Evolutionary conservation across 2,113 vertebrate genomes (phyloP).

Genomic region (Rutilus rutilus): DNA sequence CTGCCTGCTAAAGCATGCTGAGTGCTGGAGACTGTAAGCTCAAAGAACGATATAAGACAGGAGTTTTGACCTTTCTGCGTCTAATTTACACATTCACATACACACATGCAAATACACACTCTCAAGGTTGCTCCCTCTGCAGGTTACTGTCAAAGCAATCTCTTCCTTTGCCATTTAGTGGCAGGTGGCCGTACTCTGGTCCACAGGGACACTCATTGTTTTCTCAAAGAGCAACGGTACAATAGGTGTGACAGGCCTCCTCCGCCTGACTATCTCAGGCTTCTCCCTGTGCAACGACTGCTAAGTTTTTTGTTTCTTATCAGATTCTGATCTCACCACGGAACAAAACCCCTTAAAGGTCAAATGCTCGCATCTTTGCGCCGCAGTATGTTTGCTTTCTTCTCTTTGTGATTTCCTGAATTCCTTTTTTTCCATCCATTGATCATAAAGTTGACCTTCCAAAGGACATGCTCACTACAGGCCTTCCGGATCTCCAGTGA

Average conservation of each 20-base stretch:
- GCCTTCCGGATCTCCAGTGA: constrained; percentile 29
- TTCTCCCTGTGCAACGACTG: constrained; percentile 63
- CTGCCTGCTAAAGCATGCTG: constrained; percentile 14
- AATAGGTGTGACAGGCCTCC: constrained; percentile 40
- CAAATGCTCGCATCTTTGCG: constrained; percentile 68
- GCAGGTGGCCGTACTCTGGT: constrained; percentile 25
- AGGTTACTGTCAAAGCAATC: constrained; percentile 45
- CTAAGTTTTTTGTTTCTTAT: constrained; percentile 75
- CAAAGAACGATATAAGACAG: constrained; percentile 10
- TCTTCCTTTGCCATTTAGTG: constrained; percentile 36
- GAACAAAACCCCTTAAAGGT: constrained; percentile 71
- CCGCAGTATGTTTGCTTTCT: constrained; percentile 61
- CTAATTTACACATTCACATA: constrained; percentile 26
- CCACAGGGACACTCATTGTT: constrained; percentile 42
- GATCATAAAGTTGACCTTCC: constrained; percentile 46
- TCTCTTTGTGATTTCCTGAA: constrained; percentile 49
- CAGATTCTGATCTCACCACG: constrained; percentile 68
- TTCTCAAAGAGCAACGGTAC: constrained; percentile 41
- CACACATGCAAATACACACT: constrained; percentile 23
- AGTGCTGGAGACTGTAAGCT: not conserved
- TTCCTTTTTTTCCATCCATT: constrained; percentile 52
- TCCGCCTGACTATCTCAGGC: constrained; percentile 24
- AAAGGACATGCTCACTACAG: constrained; percentile 30
- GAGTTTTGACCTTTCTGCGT: constrained; percentile 35
- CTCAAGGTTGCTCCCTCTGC: constrained; percentile 34